Base-by-base conservation (phyloP, 2,113 vertebrate species). In the Pitta sordida region DNA sequence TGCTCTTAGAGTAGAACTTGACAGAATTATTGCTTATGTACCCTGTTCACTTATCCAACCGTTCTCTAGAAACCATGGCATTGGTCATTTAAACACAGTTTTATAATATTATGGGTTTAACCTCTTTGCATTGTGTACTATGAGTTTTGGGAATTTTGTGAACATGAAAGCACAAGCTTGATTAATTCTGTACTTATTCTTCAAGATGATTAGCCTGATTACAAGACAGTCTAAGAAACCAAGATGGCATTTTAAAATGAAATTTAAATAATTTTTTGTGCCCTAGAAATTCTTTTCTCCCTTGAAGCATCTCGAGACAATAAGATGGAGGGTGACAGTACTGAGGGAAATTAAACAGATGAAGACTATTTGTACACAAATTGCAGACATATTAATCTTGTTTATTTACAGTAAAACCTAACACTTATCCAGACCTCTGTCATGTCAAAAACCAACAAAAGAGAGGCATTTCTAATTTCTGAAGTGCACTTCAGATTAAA, bases 331-430 rank as follows among this genome's bases (percentile, higher is more conserved):
- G 73, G 55, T 94, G 63, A 68, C 71, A 81, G 65, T 90, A 63
- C 56, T 94, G 82, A 91, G 91, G 63, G 53, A 94, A 94, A 96
- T 97, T 85, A 95, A 97, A 92, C 64, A 91, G 71, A 96, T 87
- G 67, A 97, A 84, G 88, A 83, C 65, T 96, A 83, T 88, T 95
- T 93, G 52, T 93, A 93, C 93, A 82, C 84, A 96, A 96, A 77
- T 84, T 93, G 48, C 83, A 96, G 76, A 90, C 48, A 88, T 67
- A 70, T 29, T 91, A 94, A 43, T 64, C 74, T 96, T 88, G 41
- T 94, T 97, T 93, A 97, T 96, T 97, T 96, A 82, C 88, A 93
- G 95, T 95, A 95, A 96, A 97, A 96, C 82, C 41, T 78, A 93
- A 90, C 86, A 93, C 55, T 96, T 96, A 94, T n/a, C 68, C 93